Conservation (phyloP, 1,140 invertebrate genomes). For the Caenorhabditis tropicalis region DNA sequence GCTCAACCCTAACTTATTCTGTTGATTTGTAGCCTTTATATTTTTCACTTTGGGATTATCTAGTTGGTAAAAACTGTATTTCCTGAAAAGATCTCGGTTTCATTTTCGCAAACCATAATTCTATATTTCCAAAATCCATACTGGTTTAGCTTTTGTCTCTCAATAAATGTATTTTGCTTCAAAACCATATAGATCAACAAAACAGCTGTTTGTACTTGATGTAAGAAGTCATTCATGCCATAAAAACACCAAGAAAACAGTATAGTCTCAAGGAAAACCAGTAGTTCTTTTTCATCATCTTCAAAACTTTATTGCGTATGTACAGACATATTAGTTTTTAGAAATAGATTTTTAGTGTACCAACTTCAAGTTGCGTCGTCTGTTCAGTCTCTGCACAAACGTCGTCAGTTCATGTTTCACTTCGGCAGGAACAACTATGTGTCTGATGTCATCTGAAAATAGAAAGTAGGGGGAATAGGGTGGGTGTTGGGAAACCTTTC, state of each 20-base stretch:
- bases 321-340: neutral
- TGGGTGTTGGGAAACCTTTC: neutral
- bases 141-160: neutral
- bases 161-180: neutral
- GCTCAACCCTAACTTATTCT: slow-evolving; percentile 18
- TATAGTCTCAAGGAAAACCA: neutral
- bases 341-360: slow-evolving; percentile 1
- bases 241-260: neutral
- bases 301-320: neutral
- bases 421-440: neutral
- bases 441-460: slow-evolving; percentile 21
- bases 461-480: neutral
- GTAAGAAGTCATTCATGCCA: neutral
- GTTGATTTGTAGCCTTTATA: neutral
- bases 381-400: slow-evolving; percentile 18
- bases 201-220: neutral
- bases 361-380: slow-evolving; percentile 15
- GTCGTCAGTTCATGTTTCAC: slow-evolving; percentile 6
- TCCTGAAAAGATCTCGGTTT: neutral
- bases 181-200: neutral
- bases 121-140: neutral
- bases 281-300: neutral
- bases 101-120: neutral
- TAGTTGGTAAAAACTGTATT: neutral
- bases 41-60: neutral